Conservation (phyloP, 2,888 invertebrate species). For the Cerastis rubricosa region DNA sequence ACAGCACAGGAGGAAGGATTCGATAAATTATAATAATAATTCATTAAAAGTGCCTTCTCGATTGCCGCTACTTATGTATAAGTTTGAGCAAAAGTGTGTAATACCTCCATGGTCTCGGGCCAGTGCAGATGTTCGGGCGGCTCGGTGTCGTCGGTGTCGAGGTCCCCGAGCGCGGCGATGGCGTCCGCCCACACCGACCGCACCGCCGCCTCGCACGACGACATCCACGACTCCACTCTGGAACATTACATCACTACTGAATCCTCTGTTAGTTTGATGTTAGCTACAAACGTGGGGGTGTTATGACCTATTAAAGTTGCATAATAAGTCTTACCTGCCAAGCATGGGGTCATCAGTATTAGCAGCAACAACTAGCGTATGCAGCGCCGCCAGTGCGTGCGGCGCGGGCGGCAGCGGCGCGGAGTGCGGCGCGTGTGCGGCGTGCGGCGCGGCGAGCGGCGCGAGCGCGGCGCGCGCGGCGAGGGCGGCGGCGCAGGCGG, state of each 20-base stretch:
- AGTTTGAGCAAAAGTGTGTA: too few relatives aligned
- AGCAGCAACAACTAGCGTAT: constrained; percentile 77
- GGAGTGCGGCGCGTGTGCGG: constrained; percentile 85
- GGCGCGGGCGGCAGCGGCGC: constrained; percentile 75
- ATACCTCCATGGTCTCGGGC: constrained; percentile 85
- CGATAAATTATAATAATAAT: background rate
- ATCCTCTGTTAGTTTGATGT: too few relatives aligned
- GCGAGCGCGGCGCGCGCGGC: constrained; percentile 83
- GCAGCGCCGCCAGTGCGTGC: constrained; percentile 70
- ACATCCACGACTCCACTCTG: constrained; percentile 63
- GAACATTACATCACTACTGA: too few relatives aligned
- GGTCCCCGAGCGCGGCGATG: constrained; percentile 64
- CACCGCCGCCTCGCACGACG: constrained; percentile 57
- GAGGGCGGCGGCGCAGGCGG: constrained; percentile 86
- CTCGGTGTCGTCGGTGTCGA: constrained; percentile 86
- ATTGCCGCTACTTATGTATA: background rate
- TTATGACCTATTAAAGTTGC: too few relatives aligned
- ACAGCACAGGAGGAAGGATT: too few relatives aligned
- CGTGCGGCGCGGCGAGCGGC: constrained; percentile 86
- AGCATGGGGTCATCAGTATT: constrained; percentile 86
- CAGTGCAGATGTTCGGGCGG: constrained; percentile 93
- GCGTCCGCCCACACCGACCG: constrained; percentile 66
- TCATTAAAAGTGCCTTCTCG: background rate
- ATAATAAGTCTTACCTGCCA: constrained; percentile 89
- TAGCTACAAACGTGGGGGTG: too few relatives aligned